Conservation (phyloP, 2,797 vertebrate genomes). For the Pteronotus mesoamericanus region DNA sequence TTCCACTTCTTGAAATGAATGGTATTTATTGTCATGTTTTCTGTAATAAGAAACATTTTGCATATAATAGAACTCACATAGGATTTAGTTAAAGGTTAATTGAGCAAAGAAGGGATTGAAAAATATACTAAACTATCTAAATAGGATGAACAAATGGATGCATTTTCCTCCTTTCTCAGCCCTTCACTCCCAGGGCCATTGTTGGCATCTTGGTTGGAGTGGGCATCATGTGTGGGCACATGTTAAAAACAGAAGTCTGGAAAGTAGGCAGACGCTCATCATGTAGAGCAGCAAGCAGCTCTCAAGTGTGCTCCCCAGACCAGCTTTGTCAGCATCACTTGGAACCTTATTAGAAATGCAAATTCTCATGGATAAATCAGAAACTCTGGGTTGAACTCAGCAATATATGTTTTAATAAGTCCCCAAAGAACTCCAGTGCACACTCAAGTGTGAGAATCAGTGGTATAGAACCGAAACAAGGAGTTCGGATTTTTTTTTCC, state of each 20-base stretch:
- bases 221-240: accelerated
- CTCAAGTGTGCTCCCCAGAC: not conserved
- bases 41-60: not conserved
- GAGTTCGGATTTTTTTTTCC: not conserved
- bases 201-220: not conserved
- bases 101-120: not conserved
- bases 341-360: not conserved
- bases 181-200: not conserved
- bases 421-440: not conserved
- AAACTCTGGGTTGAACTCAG: not conserved
- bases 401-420: not conserved
- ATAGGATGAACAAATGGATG: not conserved
- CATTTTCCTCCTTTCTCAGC: not conserved
- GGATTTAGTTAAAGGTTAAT: not conserved
- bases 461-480: not conserved
- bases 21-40: not conserved
- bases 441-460: not conserved
- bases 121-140: not conserved
- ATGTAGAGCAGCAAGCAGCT: not conserved
- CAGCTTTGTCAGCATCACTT: not conserved
- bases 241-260: not conserved
- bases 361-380: not conserved
- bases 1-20: not conserved
- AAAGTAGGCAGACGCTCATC: not conserved
- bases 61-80: not conserved